These are phyloP conservation scores for Noctilio leporinus DNA, from an alignment of 2,113 vertebrate species.

Conservation along the genomic window DNA sequence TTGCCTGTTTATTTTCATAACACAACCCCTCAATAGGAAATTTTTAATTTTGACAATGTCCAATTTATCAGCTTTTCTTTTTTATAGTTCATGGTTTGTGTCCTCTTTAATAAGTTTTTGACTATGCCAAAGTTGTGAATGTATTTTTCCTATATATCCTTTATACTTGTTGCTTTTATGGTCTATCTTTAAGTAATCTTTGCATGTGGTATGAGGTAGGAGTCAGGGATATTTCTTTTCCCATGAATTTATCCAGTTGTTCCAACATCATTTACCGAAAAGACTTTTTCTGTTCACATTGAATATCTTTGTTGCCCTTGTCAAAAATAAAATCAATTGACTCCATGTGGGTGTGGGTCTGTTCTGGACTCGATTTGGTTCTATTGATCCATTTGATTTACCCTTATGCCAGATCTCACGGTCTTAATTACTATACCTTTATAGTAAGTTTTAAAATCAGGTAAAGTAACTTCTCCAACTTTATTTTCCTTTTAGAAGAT, in stretches of 20 bases:
- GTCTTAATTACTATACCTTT: neutral
- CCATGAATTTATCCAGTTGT: neutral
- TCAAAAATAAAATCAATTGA: neutral
- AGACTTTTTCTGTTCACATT: neutral
- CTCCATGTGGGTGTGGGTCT: neutral
- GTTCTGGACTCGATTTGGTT: neutral
- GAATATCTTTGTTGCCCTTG: neutral
- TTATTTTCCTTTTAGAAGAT: neutral
- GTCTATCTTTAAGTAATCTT: neutral
- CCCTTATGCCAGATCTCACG: neutral
- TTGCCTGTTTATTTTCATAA: neutral
- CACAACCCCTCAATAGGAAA: neutral
- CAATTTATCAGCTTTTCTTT: neutral
- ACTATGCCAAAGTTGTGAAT: neutral
- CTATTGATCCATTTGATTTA: neutral
- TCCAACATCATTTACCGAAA: neutral
- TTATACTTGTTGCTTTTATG: neutral
- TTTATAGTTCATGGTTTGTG: neutral
- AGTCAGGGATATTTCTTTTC: neutral
- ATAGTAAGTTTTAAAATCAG: neutral
- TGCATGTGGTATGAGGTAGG: neutral
- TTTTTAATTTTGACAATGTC: slow-evolving; percentile 6
- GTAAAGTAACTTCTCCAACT: neutral
- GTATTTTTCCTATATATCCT: neutral
- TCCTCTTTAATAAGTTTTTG: neutral